Evolutionary conservation across 2,113 vertebrate species (phyloP), one percentile per base, ranked within the genome.

Genomic region (Tragelaphus scriptus): DNA sequence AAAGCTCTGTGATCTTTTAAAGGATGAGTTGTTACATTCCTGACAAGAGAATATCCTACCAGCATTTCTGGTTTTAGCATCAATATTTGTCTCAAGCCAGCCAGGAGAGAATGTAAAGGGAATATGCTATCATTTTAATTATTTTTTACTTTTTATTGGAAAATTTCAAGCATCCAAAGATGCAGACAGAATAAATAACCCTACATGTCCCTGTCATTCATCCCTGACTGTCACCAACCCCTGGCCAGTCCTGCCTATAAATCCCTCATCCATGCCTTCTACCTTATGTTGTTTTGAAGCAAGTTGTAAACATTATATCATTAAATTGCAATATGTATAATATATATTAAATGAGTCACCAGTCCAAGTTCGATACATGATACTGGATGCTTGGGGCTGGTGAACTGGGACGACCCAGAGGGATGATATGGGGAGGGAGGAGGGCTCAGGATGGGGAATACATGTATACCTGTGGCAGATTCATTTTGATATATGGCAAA

Each of bases 121-220:
- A 97, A 96, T 88, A 56, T 97, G 32, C 47, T 95, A 63, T 84
- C 32, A 19, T 98, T 98, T 80, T 96, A 80, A 63, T 63, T 25
- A 49, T 23, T 53, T 95, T 59, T 80, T 49, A 90, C 23, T 81
- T 91, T 88, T 75, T 79, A 56, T 61, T 85, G 68, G 21, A 93
- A 91, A 40, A 85, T 93, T 93, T 91, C n/a, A 96, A 56, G 36
- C 53, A 63, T 58, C 59, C 36, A 23, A 59, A 53, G 15, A 80
- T 40, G 47, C 58, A 65, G 19, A 53, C n/a, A 86, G 30, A 56
- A 51, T 56, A 88, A 88, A 97, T 61, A 98, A 68, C 44, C 14
- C 26, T 75, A n/a, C 1, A 2, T 81, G 3, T 85, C 58, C 53
- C 25, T 7, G 53, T 21, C 19, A 90, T n/a, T 61, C 49, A n/a